These are phyloP conservation scores for Pangasius mekongensis DNA, from an alignment of 2,797 vertebrate genomes.

Conservation along the genomic window DNA sequence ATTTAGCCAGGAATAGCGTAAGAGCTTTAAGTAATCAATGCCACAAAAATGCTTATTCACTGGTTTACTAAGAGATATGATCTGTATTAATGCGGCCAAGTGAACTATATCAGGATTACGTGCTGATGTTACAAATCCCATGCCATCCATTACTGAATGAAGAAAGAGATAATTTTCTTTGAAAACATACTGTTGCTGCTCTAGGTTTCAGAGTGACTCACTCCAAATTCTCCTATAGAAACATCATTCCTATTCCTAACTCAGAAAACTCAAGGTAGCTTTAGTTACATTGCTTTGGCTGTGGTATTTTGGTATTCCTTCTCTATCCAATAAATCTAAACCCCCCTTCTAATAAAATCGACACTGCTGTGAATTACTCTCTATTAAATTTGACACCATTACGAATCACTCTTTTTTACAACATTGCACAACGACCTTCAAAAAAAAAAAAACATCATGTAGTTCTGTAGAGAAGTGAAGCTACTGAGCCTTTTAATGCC, in stretches of 20 bases:
- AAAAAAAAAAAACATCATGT: not conserved
- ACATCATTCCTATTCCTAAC: not conserved
- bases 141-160: slow-evolving; percentile 59
- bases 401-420: slow-evolving; percentile 37
- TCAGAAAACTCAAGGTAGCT: not conserved
- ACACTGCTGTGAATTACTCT: slow-evolving; percentile 31
- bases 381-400: slow-evolving; percentile 28
- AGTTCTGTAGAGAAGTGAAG: not conserved
- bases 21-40: slow-evolving; percentile 62
- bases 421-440: slow-evolving; percentile 19
- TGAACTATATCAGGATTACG: slow-evolving; percentile 66
- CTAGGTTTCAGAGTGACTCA: not conserved
- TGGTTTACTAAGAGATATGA: slow-evolving; percentile 63
- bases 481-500: not conserved
- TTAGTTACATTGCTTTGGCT: slow-evolving; percentile 6
- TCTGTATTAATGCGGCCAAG: slow-evolving; percentile 64
- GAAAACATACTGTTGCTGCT: slow-evolving; percentile 47
- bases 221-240: slow-evolving; percentile 16
- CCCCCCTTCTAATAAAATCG: slow-evolving; percentile 16
- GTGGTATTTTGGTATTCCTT: slow-evolving; percentile 3
- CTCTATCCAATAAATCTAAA: slow-evolving; percentile 25
- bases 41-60: slow-evolving; percentile 64
- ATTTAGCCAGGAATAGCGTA: slow-evolving; percentile 51
- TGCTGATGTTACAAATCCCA: slow-evolving; percentile 61
- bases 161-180: slow-evolving; percentile 49